phyloP scores from a whole-genome alignment of 92 coral and sea anemone genomes.

The Paramuricea clavata region DNA sequence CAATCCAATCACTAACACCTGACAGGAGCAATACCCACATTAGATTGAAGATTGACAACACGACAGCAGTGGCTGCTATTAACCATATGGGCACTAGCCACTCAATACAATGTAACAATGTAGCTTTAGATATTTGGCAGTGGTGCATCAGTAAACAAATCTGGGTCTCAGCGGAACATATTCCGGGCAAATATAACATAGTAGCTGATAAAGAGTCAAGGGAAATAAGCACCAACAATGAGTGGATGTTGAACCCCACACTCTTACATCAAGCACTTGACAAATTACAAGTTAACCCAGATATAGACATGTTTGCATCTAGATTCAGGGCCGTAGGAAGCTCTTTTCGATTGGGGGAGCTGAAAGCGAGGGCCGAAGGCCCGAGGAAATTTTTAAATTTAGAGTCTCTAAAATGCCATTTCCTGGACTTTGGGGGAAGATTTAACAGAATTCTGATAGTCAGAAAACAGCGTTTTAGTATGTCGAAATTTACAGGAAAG shows the following conservation, averaged over 20 bases:
- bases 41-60: constrained; percentile 53
- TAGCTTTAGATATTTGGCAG: constrained; percentile 59
- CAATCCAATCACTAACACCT: neutral
- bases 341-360: too few species aligned
- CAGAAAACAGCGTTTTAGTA: too few species aligned
- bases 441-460: too few species aligned
- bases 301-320: constrained; percentile 37
- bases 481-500: too few species aligned
- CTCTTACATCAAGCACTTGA: constrained; percentile 33
- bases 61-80: constrained; percentile 51
- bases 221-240: constrained; percentile 4
- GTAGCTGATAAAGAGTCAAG: constrained; percentile 41
- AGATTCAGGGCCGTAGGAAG: too few species aligned
- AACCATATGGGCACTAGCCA: constrained; percentile 61
- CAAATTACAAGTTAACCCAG: constrained; percentile 28
- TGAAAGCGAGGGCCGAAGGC: too few species aligned
- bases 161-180: constrained; percentile 62
- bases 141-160: constrained; percentile 46
- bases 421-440: too few species aligned
- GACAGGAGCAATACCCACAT: constrained; percentile 9
- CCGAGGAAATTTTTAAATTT: too few species aligned
- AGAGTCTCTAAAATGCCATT: too few species aligned
- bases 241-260: constrained; percentile 14
- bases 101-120: constrained; percentile 44
- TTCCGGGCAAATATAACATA: constrained; percentile 54